Percentiles rank a stretch among this genome's conserved stretches.
Evolutionary conservation across 2,113 vertebrate species (phyloP).

Genomic region (Poecile atricapillus): DNA sequence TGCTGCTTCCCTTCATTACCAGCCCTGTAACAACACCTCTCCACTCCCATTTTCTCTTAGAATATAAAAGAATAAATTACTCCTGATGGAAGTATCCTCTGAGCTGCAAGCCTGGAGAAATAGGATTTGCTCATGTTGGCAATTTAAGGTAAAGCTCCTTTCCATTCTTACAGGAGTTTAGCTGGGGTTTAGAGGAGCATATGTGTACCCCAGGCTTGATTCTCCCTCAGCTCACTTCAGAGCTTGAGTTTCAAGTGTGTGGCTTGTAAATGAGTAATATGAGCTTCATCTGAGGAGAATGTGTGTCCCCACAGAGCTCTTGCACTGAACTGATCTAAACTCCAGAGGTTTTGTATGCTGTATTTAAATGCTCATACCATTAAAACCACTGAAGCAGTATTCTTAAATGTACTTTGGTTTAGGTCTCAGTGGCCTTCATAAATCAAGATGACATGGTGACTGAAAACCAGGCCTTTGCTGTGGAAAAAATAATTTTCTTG

Average conservation of each 20-base stretch:
- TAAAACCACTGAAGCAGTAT: neutral
- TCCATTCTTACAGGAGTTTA: neutral
- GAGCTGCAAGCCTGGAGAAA: neutral
- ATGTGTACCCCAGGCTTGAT: neutral
- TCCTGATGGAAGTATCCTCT: neutral
- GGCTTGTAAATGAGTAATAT: neutral
- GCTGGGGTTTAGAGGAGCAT: neutral
- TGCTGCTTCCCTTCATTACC: neutral
- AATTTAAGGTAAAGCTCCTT: slow-evolving; percentile 1
- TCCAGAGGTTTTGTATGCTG: neutral
- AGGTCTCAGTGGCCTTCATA: neutral
- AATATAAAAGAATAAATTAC: neutral
- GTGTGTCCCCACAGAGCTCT: neutral
- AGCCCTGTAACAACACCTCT: neutral
- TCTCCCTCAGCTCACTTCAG: neutral
- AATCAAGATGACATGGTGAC: neutral
- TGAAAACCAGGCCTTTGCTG: neutral
- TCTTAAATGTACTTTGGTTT: neutral
- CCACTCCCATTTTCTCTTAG: neutral
- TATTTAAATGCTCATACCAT: neutral
- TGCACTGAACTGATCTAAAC: neutral
- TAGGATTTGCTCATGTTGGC: neutral
- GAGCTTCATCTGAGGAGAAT: neutral
- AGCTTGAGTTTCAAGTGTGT: neutral
- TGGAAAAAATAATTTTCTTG: neutral